Evolutionary conservation across 2,888 invertebrate genomes (phyloP), one percentile per base, ranked within the genome.

Genomic region (Volucella inflata): DNA sequence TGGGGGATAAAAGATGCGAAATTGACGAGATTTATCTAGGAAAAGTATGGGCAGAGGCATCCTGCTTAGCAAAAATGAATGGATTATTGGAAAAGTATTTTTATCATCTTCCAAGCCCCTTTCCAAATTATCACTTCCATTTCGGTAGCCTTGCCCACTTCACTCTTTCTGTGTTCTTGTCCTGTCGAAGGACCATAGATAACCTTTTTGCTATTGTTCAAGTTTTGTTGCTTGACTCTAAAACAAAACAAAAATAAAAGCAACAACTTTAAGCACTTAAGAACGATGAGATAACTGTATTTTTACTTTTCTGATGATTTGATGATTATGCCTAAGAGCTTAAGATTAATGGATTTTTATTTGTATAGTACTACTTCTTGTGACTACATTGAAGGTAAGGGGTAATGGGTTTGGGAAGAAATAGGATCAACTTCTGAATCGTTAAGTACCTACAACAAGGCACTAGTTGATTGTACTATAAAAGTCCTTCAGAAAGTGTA

Each of bases 381-480:
- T 17, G 10, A 12, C 14, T 9, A 36, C 2, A 17, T 14, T 0
- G 57, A n/a, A 30, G 17, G n/a, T 62, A 36, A 55, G 11, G 10
- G 11, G 11, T 8, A 80, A 81, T 78, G 57, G 70, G 14, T 64
- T 70, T 71, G 44, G n/a, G n/a, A n/a, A n/a, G n/a, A n/a, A n/a
- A n/a, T n/a, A 42, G 55, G 40, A 62, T 71, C 48, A 38, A 10
- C 55, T n/a, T 21, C 46, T 44, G 10, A 57, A 51, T 51, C 65
- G 38, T 36, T 17, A 53, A 17, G 57, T 14, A 40, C 2, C 11
- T 44, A 51, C 11, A 50, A 50, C 62, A 55, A 80, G 75, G 75
- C 68, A 81, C 80, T 64, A 81, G 80, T 75, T 81, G 80, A 81
- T 81, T 81, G 80, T 75, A n/a, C n/a, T n/a, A 81, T 81, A 81